Evolutionary conservation across 2,888 invertebrate species (phyloP).

Genomic region (Strigamia maritima): DNA sequence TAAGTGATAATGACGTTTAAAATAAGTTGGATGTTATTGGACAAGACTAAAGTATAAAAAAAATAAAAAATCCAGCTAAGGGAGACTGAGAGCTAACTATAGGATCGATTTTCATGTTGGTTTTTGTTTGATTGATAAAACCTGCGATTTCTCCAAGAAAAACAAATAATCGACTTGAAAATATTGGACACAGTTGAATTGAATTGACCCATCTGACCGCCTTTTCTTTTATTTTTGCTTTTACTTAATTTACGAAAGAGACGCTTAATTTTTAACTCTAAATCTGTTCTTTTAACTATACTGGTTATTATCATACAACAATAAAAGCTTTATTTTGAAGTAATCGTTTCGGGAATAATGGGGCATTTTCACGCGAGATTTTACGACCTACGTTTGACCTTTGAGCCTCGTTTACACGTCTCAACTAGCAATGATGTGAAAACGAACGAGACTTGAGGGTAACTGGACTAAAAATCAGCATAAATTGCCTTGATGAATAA

Average conservation of each 20-base stretch:
- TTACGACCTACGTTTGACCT: neutral
- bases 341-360: neutral
- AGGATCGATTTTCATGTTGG: no score
- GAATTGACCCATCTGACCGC: no score
- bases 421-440: neutral
- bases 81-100: no score
- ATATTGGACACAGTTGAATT: no score
- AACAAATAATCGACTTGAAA: no score
- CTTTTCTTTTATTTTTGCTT: no score
- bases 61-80: neutral
- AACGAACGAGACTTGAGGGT: neutral
- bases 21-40: neutral
- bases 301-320: neutral
- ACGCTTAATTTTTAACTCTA: neutral
- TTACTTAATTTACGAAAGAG: no score
- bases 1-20: conserved; percentile 15
- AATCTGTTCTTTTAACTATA: neutral
- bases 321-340: neutral
- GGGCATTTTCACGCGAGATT: neutral
- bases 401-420: neutral
- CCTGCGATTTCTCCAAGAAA: no score
- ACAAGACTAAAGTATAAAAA: neutral
- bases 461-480: neutral
- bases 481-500: neutral
- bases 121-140: no score